Evolutionary conservation across 1,140 invertebrate genomes (phyloP), one percentile per base, ranked within the genome.

Genomic region (Leptopilina boulardi): DNA sequence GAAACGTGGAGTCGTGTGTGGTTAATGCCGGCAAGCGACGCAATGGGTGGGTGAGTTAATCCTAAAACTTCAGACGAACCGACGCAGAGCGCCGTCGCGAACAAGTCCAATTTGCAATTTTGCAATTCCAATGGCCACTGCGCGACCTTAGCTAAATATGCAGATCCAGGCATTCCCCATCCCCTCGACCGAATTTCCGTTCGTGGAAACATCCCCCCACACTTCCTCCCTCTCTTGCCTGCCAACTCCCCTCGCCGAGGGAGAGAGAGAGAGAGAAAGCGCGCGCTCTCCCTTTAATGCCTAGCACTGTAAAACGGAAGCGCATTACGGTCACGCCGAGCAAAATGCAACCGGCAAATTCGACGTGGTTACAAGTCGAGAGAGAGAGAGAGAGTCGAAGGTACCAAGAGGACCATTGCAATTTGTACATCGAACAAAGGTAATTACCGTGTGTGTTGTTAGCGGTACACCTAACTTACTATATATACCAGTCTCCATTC

Each of bases 51-150:
- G 56, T 76, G 77, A 83, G 82, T 85, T 86, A 83, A 85, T 86
- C 85, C 83, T 82, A 84, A 86, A 86, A 86, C 82, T 86, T 86
- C 70, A 75, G 74, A 81, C 73, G 71, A 79, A 79, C 82, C 75
- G 19, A 42, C 73, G 72, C 70, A 70, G 34, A 73, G 73, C 77
- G 74, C 74, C 80, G 77, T 79, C 79, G 83, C 83, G 83, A 87
- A 86, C 84, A 85, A 86, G 81, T 87, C 83, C 84, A 87, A 85
- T 87, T 86, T 85, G 81, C 82, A 80, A 85, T 85, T 87, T 87
- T 86, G 86, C 86, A 86, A 87, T 86, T 85, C 85, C 86, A 87
- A 86, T 86, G 84, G 83, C 81, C 83, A 76, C 83, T 74, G 77
- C 82, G 85, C 84, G 85, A 85, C 86, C 85, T 85, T 83, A 82